Percentiles rank a stretch among this genome's conserved stretches.
Evolutionary conservation across 2,797 vertebrate species (phyloP).

Genomic region (Bryconaethiops microstoma): DNA sequence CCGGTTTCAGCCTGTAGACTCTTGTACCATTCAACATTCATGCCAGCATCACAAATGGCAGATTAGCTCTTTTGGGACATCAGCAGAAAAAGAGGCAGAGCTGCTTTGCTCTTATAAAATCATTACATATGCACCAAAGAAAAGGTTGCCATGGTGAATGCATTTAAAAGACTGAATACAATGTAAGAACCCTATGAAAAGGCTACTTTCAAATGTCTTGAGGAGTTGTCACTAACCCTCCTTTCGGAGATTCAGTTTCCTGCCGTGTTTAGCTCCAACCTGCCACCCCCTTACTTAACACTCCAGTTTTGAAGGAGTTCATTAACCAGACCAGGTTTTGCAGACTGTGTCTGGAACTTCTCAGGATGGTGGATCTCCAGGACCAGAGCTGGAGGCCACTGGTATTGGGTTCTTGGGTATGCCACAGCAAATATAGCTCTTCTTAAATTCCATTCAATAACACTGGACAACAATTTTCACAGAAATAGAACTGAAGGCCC

Average conservation of each 20-base stretch:
- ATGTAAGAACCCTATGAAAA: not conserved
- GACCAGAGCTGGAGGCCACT: too few relatives aligned
- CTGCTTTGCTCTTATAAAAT: not conserved
- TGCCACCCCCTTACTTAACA: too few relatives aligned
- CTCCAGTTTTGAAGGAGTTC: too few relatives aligned
- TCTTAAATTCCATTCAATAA: not conserved
- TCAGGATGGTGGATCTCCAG: too few relatives aligned
- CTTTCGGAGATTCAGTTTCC: too few relatives aligned
- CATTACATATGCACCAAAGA: not conserved
- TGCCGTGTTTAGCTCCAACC: too few relatives aligned
- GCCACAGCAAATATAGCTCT: too few relatives aligned
- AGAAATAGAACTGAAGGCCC: too few relatives aligned
- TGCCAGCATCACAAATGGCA: not conserved
- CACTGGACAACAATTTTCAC: not conserved
- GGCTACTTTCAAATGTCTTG: not conserved
- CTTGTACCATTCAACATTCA: not conserved
- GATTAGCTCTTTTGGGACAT: not conserved
- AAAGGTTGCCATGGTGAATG: not conserved
- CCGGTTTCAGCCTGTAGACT: not conserved
- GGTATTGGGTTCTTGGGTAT: too few relatives aligned
- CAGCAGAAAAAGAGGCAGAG: not conserved
- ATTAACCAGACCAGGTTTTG: too few relatives aligned
- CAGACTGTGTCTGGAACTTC: too few relatives aligned
- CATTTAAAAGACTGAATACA: not conserved
- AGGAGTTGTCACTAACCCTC: too few relatives aligned